A percentile compares a stretch with the other conserved stretches of the same genome.
phyloP scores from a whole-genome alignment of 2,797 vertebrate genomes.

The Sitta carolinensis region DNA sequence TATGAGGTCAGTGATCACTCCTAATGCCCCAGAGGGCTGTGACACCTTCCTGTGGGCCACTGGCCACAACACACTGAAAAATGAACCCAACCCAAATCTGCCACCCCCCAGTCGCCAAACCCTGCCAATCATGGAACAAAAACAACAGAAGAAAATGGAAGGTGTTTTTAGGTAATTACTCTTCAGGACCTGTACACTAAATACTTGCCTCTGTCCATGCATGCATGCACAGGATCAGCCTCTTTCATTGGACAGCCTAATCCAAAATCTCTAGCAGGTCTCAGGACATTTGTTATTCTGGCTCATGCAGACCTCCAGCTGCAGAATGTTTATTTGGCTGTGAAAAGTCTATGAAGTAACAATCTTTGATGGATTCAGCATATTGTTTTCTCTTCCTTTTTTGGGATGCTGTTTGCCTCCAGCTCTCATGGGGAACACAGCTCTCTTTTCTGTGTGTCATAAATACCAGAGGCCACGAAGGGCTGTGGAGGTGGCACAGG shows the following conservation, averaged over 20 bases:
- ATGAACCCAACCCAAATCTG: not conserved
- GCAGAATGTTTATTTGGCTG: slow-evolving; percentile 58
- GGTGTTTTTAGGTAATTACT: not conserved
- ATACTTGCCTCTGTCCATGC: not conserved
- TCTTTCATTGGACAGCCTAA: not conserved
- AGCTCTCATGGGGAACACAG: not conserved
- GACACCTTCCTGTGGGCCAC: not conserved
- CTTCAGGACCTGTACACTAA: not conserved
- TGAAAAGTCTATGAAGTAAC: slow-evolving; percentile 46
- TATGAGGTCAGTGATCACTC: not conserved
- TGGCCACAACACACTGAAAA: not conserved
- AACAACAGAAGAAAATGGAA: accelerated
- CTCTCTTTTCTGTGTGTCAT: not conserved
- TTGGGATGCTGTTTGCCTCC: slow-evolving; percentile 26
- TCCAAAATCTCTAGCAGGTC: not conserved
- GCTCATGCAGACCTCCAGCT: slow-evolving; percentile 48
- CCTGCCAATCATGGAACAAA: not conserved
- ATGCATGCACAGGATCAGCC: not conserved
- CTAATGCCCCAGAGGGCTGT: not conserved
- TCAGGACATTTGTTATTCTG: not conserved
- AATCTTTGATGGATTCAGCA: slow-evolving; percentile 19
- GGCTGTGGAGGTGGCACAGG: not conserved
- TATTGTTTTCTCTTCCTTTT: slow-evolving; percentile 57
- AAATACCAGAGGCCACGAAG: not conserved
- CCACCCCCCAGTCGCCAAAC: not conserved